Evolutionary conservation across 2,113 vertebrate genomes (phyloP).

Genomic region (Anser cygnoides): DNA sequence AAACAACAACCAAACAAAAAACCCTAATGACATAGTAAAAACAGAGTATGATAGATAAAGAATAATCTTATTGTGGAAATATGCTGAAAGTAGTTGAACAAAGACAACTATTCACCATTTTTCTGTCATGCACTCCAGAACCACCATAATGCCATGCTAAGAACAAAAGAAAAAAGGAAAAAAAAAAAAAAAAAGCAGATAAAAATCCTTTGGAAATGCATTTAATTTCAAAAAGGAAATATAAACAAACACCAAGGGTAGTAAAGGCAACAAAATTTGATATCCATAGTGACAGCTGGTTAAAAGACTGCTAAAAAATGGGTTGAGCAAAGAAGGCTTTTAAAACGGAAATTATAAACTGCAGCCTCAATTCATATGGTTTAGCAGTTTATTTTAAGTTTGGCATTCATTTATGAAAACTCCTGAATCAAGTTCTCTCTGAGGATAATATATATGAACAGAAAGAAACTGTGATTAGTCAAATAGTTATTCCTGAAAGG

Average conservation of each 20-base stretch:
- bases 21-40: neutral
- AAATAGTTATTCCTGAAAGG: neutral
- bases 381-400: neutral
- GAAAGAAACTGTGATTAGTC: neutral
- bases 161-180: neutral
- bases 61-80: neutral
- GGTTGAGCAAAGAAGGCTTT: neutral
- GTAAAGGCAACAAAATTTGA: neutral
- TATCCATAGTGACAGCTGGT: neutral
- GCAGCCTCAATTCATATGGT: neutral
- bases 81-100: neutral
- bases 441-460: neutral
- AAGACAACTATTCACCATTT: neutral
- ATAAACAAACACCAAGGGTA: neutral
- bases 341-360: constrained; percentile 2
- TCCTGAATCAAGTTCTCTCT: neutral
- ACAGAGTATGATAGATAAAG: neutral
- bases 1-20: too few species aligned
- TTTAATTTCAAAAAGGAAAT: neutral
- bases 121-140: neutral
- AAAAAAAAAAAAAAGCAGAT: neutral
- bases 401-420: neutral
- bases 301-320: neutral
- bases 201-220: neutral
- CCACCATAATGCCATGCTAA: neutral